These are phyloP conservation scores for Tethya wilhelma DNA, from an alignment of 37 sponge, comb jelly and placozoan genomes.

Conservation along the genomic window DNA sequence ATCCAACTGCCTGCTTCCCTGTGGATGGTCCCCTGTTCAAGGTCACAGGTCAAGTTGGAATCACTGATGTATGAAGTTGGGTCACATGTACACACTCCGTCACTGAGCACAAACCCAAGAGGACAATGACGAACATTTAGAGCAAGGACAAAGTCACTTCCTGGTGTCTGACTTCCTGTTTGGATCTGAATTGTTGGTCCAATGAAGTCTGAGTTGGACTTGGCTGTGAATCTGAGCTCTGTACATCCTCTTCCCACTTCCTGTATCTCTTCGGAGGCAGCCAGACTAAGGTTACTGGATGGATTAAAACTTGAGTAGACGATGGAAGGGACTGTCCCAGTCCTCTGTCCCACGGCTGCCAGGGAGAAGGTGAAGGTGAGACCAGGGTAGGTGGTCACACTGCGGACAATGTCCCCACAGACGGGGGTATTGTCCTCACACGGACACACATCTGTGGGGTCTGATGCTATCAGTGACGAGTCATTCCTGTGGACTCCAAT, in stretches of 20 bases:
- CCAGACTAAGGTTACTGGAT: too few relatives aligned
- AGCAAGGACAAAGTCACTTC: not conserved
- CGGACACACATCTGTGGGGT: not conserved
- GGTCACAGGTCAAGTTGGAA: not conserved
- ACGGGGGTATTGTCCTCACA: not conserved
- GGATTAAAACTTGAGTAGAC: not conserved
- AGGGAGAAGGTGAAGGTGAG: not conserved
- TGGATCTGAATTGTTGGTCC: not conserved
- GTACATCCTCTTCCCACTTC: not conserved
- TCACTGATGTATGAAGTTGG: not conserved
- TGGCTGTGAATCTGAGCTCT: not conserved
- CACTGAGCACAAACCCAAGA: not conserved
- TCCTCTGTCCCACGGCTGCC: not conserved
- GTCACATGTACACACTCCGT: not conserved
- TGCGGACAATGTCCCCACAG: not conserved
- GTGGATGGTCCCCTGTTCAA: not conserved
- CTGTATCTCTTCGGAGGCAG: not conserved
- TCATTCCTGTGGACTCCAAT: not conserved
- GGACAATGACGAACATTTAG: constrained; percentile 10
- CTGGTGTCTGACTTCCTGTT: not conserved
- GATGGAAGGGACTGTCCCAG: constrained; percentile 5
- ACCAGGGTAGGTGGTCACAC: not conserved
- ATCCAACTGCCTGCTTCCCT: constrained; percentile 16
- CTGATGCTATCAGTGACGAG: constrained; percentile 12
- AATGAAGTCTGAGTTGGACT: not conserved